Evolutionary conservation across 2,888 invertebrate genomes (phyloP).

Genomic region (Plusia festucae): DNA sequence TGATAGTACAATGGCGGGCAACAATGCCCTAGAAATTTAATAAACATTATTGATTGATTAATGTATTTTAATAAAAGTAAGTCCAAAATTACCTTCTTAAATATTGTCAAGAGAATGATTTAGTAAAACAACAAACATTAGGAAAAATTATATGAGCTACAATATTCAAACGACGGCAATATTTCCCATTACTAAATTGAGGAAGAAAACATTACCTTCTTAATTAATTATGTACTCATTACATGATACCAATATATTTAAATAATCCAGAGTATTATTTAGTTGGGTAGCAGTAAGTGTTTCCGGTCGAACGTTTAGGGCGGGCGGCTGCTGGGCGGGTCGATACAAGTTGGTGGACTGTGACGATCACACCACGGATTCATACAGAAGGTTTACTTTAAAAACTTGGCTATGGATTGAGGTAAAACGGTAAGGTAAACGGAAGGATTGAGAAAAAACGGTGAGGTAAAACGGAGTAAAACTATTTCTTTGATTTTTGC

Average conservation of each 20-base stretch:
- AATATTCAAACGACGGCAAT: neutral
- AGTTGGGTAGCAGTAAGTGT: slow-evolving; percentile 20
- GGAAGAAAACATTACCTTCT: neutral
- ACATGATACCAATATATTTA: neutral
- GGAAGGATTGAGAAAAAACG: neutral
- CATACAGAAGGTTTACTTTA: slow-evolving; percentile 13
- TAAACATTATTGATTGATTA: too few relatives aligned
- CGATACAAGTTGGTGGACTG: slow-evolving; percentile 42
- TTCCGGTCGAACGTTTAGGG: slow-evolving; percentile 21
- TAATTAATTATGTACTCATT: neutral
- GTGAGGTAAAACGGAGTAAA: too few relatives aligned
- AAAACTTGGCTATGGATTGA: neutral
- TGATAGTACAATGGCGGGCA: too few relatives aligned
- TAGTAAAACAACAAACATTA: too few relatives aligned
- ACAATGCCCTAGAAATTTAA: too few relatives aligned
- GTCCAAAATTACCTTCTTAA: too few relatives aligned
- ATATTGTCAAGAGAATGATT: too few relatives aligned
- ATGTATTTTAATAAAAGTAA: too few relatives aligned
- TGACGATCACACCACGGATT: slow-evolving; percentile 7
- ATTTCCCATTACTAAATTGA: neutral
- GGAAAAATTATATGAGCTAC: too few relatives aligned
- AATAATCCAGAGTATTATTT: slow-evolving; percentile 2
- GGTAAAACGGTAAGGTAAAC: neutral
- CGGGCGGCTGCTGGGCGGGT: slow-evolving; percentile 33
- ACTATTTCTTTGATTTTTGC: neutral